Evolutionary conservation across 2,888 invertebrate genomes (phyloP).

Genomic region (Halictus ligatus): DNA sequence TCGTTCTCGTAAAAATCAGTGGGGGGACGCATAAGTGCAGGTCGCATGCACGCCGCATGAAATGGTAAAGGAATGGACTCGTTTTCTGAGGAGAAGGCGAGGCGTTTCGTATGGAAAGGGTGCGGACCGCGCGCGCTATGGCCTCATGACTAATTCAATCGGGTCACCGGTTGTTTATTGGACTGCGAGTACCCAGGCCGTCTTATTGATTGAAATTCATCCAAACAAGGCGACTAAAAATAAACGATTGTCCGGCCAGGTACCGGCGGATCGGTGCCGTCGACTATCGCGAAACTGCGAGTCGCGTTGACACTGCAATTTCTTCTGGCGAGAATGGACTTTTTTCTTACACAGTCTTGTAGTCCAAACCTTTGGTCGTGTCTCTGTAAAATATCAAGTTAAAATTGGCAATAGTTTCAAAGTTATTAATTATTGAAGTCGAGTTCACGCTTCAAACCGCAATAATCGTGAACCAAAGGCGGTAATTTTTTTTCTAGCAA

Average conservation of each 20-base stretch:
- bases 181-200: slow-evolving; percentile 11
- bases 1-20: slow-evolving; percentile 5
- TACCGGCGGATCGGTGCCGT: background rate
- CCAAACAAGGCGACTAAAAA: slow-evolving; percentile 8
- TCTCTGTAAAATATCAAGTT: too few relatives aligned
- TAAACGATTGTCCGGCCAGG: slow-evolving; percentile 10
- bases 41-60: background rate
- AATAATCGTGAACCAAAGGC: too few relatives aligned
- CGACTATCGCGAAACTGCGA: background rate
- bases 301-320: background rate
- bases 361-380: background rate
- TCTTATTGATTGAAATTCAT: slow-evolving; percentile 31
- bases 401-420: too few relatives aligned
- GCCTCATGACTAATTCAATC: slow-evolving; percentile 49
- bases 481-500: too few relatives aligned
- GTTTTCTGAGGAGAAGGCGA: background rate
- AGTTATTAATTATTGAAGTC: too few relatives aligned
- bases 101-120: background rate
- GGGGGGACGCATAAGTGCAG: background rate
- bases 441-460: too few relatives aligned
- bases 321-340: background rate
- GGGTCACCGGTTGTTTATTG: slow-evolving; percentile 39
- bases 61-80: slow-evolving; percentile 5
- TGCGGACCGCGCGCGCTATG: slow-evolving; percentile 22
- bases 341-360: background rate